phyloP scores from a whole-genome alignment of 1,140 invertebrate genomes.

The Laupala kohalensis region DNA sequence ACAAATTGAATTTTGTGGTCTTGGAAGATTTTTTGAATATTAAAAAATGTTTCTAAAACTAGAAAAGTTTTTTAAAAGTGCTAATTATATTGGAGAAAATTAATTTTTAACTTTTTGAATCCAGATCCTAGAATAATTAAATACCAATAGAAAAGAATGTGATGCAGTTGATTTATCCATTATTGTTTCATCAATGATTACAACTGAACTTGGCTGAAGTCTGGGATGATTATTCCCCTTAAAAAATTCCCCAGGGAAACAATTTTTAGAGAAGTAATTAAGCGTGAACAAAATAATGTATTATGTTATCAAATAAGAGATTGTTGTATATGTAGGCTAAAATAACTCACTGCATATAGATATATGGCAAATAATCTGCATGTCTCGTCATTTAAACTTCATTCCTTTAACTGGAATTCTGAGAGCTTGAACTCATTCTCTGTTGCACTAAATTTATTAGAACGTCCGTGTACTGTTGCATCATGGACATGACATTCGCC shows the following conservation, averaged over 20 bases:
- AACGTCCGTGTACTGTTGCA: conserved; percentile 51
- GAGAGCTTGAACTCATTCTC: conserved; percentile 29
- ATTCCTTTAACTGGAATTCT: conserved; percentile 4
- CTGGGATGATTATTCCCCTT: neutral
- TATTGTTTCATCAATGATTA: neutral
- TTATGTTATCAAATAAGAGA: neutral
- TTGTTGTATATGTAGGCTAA: neutral
- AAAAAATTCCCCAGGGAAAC: too few relatives aligned
- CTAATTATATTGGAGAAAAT: neutral
- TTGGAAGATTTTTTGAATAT: too few relatives aligned
- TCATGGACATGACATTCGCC: conserved; percentile 39
- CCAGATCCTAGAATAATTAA: neutral
- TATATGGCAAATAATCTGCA: neutral
- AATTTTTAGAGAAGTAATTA: neutral
- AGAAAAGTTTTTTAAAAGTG: too few relatives aligned
- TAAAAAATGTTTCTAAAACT: too few relatives aligned
- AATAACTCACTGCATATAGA: neutral
- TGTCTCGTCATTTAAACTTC: neutral
- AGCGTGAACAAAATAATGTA: neutral
- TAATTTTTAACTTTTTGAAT: neutral
- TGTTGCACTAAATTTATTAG: conserved; percentile 46
- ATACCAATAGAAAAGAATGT: neutral
- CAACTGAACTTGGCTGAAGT: neutral
- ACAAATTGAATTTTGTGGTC: neutral
- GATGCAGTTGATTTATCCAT: neutral